Base-by-base conservation (phyloP, 2,113 vertebrate genomes). In the Stictonetta naevosa region DNA sequence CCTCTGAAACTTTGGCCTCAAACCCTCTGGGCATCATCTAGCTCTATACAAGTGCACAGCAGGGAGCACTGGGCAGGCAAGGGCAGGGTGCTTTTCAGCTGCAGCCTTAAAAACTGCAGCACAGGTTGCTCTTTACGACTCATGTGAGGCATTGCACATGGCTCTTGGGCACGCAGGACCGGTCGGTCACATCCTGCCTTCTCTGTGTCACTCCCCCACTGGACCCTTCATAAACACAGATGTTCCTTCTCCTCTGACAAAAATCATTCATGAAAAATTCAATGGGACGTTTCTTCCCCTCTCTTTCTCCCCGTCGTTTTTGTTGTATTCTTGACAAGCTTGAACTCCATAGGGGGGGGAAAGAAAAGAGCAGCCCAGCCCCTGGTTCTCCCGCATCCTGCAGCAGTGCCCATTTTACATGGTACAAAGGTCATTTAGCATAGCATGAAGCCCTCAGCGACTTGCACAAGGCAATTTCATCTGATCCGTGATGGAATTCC, bases 401-500 rank as follows among this genome's bases (percentile, higher is more conserved):
- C 95, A 75, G 91, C 92, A 92, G 96, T 93, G 93, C 86, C 95
- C 86, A 88, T 96, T 95, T 96, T 92, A 94, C 95, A 81, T 94
- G 93, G 95, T 92, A 94, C 96, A 91, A 92, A 95, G 96, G 90
- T 97, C 91, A 91, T 88, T 95, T 93, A 95, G 95, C 95, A 96
- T 95, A 96, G 95, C 82, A 81, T 62, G 96, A 69, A 96, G 88
- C 93, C 94, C 94, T 96, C 91, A 88, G 93, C 78, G 72, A 97
- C 83, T 55, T 59, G 91, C 95, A 95, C 81, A 96, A 96, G 94
- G 94, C 94, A 96, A 94, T 95, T 96, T 95, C 95, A 96, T 94
- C 92, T 97, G 96, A 98, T 95, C 94, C 94, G 85, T 96, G 95
- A 93, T 95, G 96, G 95, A 97, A 97, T 97, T 96, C 96, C 95